Evolutionary conservation across 2,797 vertebrate genomes (phyloP).

Genomic region (Microhierax caerulescens): DNA sequence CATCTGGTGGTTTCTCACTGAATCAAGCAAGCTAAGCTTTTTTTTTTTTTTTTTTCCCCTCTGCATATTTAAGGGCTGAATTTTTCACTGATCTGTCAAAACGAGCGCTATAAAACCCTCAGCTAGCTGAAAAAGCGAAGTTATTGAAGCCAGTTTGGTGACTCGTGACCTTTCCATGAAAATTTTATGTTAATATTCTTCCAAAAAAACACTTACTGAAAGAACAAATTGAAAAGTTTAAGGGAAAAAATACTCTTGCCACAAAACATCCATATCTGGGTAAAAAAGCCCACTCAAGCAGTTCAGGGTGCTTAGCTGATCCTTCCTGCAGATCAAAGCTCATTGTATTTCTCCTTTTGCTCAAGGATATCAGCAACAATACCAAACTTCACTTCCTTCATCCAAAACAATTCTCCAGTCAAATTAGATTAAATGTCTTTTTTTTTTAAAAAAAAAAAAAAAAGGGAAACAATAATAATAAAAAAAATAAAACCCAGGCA

Average conservation of each 20-base stretch:
- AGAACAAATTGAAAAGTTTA: background rate
- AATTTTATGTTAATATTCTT: background rate
- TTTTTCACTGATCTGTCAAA: background rate
- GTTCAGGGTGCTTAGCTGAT: background rate
- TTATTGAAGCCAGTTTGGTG: background rate
- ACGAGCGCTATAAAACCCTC: background rate
- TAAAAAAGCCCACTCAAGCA: background rate
- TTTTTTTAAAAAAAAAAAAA: background rate
- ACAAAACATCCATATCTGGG: background rate
- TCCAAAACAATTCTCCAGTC: background rate
- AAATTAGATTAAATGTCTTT: background rate
- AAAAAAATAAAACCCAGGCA: background rate
- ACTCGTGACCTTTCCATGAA: background rate
- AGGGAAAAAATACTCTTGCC: background rate
- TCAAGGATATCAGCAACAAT: background rate
- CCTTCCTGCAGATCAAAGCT: background rate
- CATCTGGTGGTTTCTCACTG: background rate
- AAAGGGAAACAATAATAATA: background rate
- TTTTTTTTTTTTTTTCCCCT: background rate
- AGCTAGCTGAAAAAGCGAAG: background rate
- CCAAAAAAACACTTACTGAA: background rate
- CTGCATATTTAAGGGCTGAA: background rate
- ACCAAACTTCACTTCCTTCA: background rate
- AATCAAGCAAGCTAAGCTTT: background rate
- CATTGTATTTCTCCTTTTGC: background rate